Evolutionary conservation across 2,888 invertebrate genomes (phyloP).

Genomic region (Aporophyla nigra): DNA sequence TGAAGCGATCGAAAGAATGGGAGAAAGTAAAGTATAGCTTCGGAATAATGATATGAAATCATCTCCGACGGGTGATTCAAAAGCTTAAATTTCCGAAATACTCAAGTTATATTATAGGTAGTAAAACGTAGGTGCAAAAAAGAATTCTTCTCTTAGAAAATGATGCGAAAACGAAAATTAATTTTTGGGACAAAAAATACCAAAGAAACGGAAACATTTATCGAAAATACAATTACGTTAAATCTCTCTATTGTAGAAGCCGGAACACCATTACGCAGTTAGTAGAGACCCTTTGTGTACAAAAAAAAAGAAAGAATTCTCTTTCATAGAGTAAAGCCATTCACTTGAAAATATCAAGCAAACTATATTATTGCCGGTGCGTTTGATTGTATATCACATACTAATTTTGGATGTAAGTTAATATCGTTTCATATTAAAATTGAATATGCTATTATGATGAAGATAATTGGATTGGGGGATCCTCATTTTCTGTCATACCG

Average conservation of each 20-base stretch:
- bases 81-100: not conserved
- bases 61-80: not conserved
- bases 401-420: slow-evolving; percentile 28
- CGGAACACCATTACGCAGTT: slow-evolving; percentile 43
- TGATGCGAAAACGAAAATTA: not conserved
- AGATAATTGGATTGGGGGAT: slow-evolving; percentile 19
- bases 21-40: slow-evolving; percentile 48
- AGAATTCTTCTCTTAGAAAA: not conserved
- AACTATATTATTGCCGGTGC: slow-evolving; percentile 2
- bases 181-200: slow-evolving; percentile 2
- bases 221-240: slow-evolving; percentile 47
- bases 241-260: slow-evolving; percentile 30
- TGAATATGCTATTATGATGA: slow-evolving; percentile 23
- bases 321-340: slow-evolving; percentile 29
- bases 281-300: slow-evolving; percentile 36
- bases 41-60: slow-evolving; percentile 4
- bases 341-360: slow-evolving; percentile 28
- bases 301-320: slow-evolving; percentile 33
- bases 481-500: slow-evolving; percentile 22
- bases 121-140: not conserved
- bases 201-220: slow-evolving; percentile 32
- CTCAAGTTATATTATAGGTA: not conserved
- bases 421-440: slow-evolving; percentile 23
- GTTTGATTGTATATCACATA: slow-evolving; percentile 13
- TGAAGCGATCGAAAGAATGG: slow-evolving; percentile 22